phyloP scores from a whole-genome alignment of 2,888 invertebrate species.

The Dasysyrphus tricinctus region DNA sequence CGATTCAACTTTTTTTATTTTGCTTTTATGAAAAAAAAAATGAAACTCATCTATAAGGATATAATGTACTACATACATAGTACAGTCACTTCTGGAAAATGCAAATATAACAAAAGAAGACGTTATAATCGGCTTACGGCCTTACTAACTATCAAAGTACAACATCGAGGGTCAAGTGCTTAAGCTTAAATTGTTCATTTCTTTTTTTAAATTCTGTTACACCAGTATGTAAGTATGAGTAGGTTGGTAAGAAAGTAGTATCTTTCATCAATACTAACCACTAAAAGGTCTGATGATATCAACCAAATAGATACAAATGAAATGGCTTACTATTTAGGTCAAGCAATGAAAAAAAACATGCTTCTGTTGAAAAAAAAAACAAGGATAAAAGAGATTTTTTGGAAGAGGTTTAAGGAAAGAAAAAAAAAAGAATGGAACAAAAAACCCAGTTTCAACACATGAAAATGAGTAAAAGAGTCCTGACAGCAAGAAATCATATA shows the following conservation, averaged over 20 bases:
- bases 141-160: slow-evolving; percentile 3
- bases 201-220: not conserved
- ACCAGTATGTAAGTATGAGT: slow-evolving; percentile 12
- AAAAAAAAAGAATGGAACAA: not conserved
- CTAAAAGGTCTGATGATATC: slow-evolving; percentile 4
- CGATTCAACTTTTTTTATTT: slow-evolving; percentile 1
- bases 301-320: not conserved
- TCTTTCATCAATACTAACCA: slow-evolving; percentile 10
- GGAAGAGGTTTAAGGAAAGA: not conserved
- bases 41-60: not conserved
- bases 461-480: not conserved
- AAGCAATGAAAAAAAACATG: not conserved
- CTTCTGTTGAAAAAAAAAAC: not conserved
- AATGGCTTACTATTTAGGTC: slow-evolving; percentile 26
- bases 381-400: too few species aligned
- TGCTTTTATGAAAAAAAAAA: not conserved
- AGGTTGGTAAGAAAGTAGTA: not conserved
- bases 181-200: not conserved
- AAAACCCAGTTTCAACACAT: not conserved
- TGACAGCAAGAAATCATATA: slow-evolving; percentile 17
- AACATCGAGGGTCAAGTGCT: slow-evolving; percentile 34
- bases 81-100: not conserved
- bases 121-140: slow-evolving; percentile 18
- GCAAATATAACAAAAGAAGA: slow-evolving; percentile 1
- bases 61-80: not conserved